Evolutionary conservation across 2,797 vertebrate species (phyloP).

Genomic region (Pogoniulus pusillus): DNA sequence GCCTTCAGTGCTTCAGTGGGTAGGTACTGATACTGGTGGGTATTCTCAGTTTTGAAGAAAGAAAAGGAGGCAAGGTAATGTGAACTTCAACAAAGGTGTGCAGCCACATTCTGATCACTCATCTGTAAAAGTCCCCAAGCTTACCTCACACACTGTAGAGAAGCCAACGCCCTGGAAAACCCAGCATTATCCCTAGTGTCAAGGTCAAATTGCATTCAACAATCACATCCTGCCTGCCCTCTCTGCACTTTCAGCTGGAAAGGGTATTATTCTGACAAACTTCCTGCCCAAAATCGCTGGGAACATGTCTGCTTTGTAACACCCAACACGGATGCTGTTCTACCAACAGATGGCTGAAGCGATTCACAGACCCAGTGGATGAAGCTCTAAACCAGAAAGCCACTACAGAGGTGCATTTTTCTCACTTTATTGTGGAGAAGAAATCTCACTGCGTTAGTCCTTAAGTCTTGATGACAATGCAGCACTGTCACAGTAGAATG

Average conservation of each 20-base stretch:
- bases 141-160: constrained; percentile 13
- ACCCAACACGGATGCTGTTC: not conserved
- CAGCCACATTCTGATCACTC: not conserved
- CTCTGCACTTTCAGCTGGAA: constrained; percentile 17
- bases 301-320: not conserved
- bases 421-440: not conserved
- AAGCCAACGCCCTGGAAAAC: not conserved
- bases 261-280: not conserved
- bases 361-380: not conserved
- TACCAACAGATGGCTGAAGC: constrained; percentile 42
- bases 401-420: not conserved
- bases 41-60: not conserved
- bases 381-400: not conserved
- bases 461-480: not conserved
- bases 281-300: not conserved
- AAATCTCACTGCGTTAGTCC: not conserved
- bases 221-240: constrained; percentile 55
- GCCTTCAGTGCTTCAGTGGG: not conserved
- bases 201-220: constrained; percentile 30
- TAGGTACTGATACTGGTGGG: too few relatives aligned
- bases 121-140: not conserved
- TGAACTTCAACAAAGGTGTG: not conserved
- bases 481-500: not conserved
- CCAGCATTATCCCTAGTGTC: not conserved
- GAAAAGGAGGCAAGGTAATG: not conserved